Percentiles rank a stretch among this genome's conserved stretches.
These are phyloP conservation scores for Andrena haemorrhoa DNA, from an alignment of 2,888 invertebrate genomes.

Conservation along the genomic window DNA sequence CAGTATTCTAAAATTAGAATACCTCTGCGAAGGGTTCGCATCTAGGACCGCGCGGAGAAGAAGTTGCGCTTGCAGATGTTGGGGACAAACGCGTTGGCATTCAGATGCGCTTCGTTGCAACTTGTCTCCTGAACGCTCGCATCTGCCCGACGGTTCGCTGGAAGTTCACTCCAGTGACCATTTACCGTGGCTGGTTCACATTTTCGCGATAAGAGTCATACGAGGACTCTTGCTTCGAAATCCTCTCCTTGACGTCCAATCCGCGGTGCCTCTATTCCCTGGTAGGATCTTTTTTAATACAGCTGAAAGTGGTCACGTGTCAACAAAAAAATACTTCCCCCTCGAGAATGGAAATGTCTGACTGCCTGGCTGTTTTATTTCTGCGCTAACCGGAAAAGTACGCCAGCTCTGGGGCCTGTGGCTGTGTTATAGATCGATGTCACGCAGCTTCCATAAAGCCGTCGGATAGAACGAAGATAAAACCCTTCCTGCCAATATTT, in stretches of 20 bases:
- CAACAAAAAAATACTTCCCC: background rate
- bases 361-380: background rate
- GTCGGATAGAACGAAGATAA: constrained; percentile 10
- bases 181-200: constrained; percentile 42
- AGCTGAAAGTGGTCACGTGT: background rate
- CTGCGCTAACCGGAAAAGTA: background rate
- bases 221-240: background rate
- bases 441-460: background rate
- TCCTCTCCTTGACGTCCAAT: background rate
- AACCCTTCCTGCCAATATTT: constrained; percentile 24
- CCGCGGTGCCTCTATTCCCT: background rate
- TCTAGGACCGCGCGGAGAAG: background rate
- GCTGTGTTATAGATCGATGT: background rate
- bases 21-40: background rate
- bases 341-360: background rate
- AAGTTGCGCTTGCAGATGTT: constrained; percentile 40
- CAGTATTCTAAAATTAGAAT: background rate
- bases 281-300: background rate
- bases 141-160: constrained; percentile 49
- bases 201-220: background rate
- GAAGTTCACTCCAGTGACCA: constrained; percentile 51
- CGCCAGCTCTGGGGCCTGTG: background rate
- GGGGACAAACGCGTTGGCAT: constrained; percentile 18
- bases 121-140: constrained; percentile 31
- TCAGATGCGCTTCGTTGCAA: constrained; percentile 38